phyloP scores from a whole-genome alignment of 2,113 vertebrate species.

The Caranx ignobilis region DNA sequence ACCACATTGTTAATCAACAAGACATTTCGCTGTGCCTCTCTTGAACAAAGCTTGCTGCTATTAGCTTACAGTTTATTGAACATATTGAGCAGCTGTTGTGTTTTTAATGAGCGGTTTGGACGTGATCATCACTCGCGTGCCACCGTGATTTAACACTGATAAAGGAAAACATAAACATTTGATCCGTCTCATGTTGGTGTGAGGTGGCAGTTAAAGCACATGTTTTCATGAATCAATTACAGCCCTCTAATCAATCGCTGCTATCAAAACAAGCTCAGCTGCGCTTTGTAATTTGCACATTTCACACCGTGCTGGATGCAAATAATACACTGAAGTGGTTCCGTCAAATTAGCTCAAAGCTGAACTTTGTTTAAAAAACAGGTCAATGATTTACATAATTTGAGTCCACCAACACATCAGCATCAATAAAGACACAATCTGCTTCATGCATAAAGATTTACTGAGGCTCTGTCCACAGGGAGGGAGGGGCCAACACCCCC shows the following conservation, averaged over 20 bases:
- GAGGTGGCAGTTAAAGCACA: background rate
- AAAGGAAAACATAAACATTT: background rate
- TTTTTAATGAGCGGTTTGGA: too few relatives aligned
- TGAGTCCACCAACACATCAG: background rate
- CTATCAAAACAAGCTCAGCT: background rate
- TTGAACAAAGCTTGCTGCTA: too few relatives aligned
- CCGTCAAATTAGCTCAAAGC: slow-evolving; percentile 17
- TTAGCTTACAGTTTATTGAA: too few relatives aligned
- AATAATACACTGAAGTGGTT: background rate
- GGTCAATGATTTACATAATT: slow-evolving; percentile 29
- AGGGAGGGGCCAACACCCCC: background rate
- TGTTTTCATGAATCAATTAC: background rate
- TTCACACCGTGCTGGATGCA: slow-evolving; percentile 21
- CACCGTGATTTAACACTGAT: background rate
- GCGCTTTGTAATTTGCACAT: slow-evolving; percentile 14
- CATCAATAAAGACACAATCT: slow-evolving; percentile 10
- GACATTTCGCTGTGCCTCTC: too few relatives aligned
- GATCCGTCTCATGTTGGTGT: background rate
- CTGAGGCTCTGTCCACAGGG: background rate
- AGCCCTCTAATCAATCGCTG: background rate
- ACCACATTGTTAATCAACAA: too few relatives aligned
- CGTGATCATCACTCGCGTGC: background rate
- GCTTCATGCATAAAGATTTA: background rate
- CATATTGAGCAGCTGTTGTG: too few relatives aligned
- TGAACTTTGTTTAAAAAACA: slow-evolving; percentile 21